Evolutionary conservation across 2,888 invertebrate genomes (phyloP), one percentile per base, ranked within the genome.

Genomic region (Lepidocyrtoides sp.): DNA sequence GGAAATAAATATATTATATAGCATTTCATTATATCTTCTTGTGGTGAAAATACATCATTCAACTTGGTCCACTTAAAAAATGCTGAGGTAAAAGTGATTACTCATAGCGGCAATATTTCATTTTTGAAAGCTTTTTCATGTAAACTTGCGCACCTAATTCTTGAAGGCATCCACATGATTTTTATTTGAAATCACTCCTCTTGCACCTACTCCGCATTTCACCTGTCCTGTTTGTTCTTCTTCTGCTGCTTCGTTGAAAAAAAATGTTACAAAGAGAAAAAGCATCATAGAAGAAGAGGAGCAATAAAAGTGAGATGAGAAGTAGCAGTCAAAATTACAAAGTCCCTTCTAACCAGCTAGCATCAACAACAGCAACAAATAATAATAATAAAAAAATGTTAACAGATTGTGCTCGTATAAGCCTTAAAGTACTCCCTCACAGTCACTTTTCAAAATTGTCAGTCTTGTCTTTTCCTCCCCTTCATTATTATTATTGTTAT

Each of bases 111-210:
- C 51, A 77, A 91, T 91, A 91, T 86, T 91, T 91, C 91, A 91
- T 89, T 83, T 85, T 77, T 86, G 84, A 90, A 84, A 84, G 84
- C 63, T 66, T 90, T 90, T 90, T 66, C 91, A 63, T 85, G 86
- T 86, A 81, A 72, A 20, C 82, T 14, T 81, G 81, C 54, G 88
- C 57, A 89, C 57, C 82, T 72, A 72, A 82, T 89, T 82, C 72
- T 89, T 79, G 20, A 20, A 72, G 72, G 82, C 89, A 82, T 72
- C 60, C 57, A 69, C 41, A 66, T 82, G 72, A 60, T 82, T 57
- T 77, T 77, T 77, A 82, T 89, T 82, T 72, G 57, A 60, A 89
- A 89, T 89, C 75, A 83, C 89, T 89, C 82, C 83, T 83, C 89
- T 83, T 83, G 75, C 89, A 89, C 83, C 89, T 89, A n/a, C 77